Conservation (phyloP, 2,113 vertebrate species). For the Agapornis roseicollis region DNA sequence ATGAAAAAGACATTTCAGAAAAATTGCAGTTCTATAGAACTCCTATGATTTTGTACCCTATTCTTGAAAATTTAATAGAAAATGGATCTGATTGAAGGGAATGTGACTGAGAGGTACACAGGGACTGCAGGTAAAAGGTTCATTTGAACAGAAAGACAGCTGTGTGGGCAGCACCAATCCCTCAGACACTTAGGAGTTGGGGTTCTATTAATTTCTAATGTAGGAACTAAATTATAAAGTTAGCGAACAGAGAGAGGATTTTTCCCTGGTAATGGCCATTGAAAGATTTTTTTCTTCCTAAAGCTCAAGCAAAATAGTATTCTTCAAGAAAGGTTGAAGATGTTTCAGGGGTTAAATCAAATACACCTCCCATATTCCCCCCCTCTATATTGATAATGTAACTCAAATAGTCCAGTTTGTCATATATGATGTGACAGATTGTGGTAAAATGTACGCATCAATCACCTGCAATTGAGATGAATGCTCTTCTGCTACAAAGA, state of each 20-base stretch:
- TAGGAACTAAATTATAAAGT: conserved; percentile 65
- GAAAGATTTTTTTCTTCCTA: conserved; percentile 2
- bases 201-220: conserved; percentile 63
- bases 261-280: conserved; percentile 51
- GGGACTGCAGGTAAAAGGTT: conserved; percentile 46
- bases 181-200: conserved; percentile 25
- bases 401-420: neutral
- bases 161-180: conserved; percentile 30
- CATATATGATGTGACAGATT: neutral
- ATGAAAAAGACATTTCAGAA: conserved; percentile 66
- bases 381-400: neutral
- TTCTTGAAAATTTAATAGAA: conserved; percentile 66
- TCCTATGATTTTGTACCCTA: conserved; percentile 45
- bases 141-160: conserved; percentile 43
- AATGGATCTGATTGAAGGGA: conserved; percentile 62
- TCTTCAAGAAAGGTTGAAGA: neutral
- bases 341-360: conserved; percentile 10
- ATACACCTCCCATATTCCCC: neutral
- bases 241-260: conserved; percentile 61
- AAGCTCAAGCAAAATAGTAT: conserved; percentile 13
- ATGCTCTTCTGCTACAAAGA: neutral
- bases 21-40: conserved; percentile 46
- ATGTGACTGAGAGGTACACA: conserved; percentile 33
- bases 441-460: neutral
- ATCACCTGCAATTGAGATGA: neutral